Base-by-base conservation (phyloP, 2,797 vertebrate species). In the Sparidentex hasta region DNA sequence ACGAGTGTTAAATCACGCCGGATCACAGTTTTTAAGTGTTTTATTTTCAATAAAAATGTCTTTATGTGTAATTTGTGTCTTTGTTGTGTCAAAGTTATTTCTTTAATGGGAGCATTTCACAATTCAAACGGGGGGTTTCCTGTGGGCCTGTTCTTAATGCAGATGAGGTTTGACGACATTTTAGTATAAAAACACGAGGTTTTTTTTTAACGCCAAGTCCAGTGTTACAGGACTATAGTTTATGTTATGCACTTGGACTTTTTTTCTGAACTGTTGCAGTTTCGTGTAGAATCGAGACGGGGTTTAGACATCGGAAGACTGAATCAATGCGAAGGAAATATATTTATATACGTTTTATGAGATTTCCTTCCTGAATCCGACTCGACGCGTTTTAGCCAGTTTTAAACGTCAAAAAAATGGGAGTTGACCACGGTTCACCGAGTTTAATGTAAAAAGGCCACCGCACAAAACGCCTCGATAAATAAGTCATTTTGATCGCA, bases 11-110 rank as follows among this genome's bases (percentile, higher is more conserved):
- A 46, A 75, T 65, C 11, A 13, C 55, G 33, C 1, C 0, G 5
- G 18, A 54, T 23, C 12, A 17, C 73, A 65, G n/a, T 80, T 92
- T 88, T 17, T 9, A 66, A 68, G 44, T 83, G 70, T 80, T 82
- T 27, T 77, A 73, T 78, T 78, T 57, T 50, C 47, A 94, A 93
- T 90, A 94, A 93, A 92, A 47, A 79, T 43, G 27, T 25, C 13
- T 83, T 90, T 82, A 75, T 76, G 5, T 70, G 20, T 7, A 14
- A 71, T 86, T 70, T 86, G 78, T 86, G 51, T 87, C 62, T 69
- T 87, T 81, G 89, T 85, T 87, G 64, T 87, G 71, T 84, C 50
- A 71, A 87, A 92, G 69, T 91, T 86, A 46, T 81, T 80, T 78
- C 1, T 57, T 66, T 58, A 18, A 41, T 67, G 13, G 76, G 80